Evolutionary conservation across 2,797 vertebrate species (phyloP), one percentile per base, ranked within the genome.

Genomic region (Pseudopleuronectes americanus): DNA sequence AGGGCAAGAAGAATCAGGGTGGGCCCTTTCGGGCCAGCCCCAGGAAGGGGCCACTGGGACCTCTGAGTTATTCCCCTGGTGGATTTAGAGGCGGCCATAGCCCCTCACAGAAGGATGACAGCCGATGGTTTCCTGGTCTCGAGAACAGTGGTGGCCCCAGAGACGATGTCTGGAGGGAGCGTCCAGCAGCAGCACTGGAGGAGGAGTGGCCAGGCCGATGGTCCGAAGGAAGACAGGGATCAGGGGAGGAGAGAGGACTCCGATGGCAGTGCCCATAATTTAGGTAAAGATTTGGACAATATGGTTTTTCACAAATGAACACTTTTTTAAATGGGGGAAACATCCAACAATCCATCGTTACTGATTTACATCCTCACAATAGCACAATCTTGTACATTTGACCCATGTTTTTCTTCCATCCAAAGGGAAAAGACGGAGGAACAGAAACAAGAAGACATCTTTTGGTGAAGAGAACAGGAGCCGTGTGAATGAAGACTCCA

Each of bases 121-220:
- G 71, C 33, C 95, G 90, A 62, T 95, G 94, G 71, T 91, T 94
- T 68, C 47, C 87, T 67, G 57, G 87, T 7, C 76, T 90, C 5
- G 95, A 96, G 69, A 94, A 89, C 77, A 89, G 90, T 28, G 74
- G 53, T 71, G 87, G 85, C 17, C 77, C 60, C 80, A 78, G 80
- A 45, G 92, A 91, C 47, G 96, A 96, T 61, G 90, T 56, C 72
- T 95, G 95, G 96, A 95, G 94, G 87, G 95, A 95, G 4, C 88
- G 85, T 69, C 56, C 86, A 84, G 43, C 94, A 81, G n/a, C 93
- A 79, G 68, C 89, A 90, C 71, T 87, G 91, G 84, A 94, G 93
- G 72, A 96, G 89, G 65, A 93, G 90, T 31, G 80, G 75, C 64
- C 93, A 90, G 7, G 95, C 93, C 63, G 84, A 73, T 36, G 90